Percentiles rank a stretch among this genome's conserved stretches.
Conservation (phyloP, 2,888 invertebrate genomes). For the Cenopis cana region DNA sequence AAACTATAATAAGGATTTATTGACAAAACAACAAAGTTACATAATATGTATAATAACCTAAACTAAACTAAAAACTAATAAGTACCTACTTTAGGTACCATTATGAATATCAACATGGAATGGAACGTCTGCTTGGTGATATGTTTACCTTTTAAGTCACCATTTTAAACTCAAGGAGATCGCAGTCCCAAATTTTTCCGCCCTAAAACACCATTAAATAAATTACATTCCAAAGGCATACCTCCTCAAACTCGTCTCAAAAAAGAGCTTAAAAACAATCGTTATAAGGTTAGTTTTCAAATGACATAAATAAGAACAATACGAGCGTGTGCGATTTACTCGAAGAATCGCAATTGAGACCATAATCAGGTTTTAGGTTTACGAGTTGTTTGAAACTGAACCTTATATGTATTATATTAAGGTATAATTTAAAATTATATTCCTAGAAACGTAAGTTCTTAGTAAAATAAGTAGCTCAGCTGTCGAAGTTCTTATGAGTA, state of each 20-base stretch:
- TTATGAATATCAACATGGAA: no score
- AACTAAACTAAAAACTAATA: no score
- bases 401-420: neutral
- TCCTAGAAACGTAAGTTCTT: neutral
- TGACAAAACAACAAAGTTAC: no score
- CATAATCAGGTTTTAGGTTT: neutral
- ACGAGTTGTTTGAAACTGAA: neutral
- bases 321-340: neutral
- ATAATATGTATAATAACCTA: no score
- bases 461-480: neutral
- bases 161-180: neutral
- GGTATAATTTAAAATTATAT: neutral
- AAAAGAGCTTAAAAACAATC: neutral
- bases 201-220: neutral
- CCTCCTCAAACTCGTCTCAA: no score
- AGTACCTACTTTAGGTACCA: no score
- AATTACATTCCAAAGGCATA: neutral
- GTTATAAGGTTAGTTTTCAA: neutral
- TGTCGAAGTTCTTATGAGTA: neutral
- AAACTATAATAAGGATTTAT: no score
- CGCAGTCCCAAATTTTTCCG: neutral
- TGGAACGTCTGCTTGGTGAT: no score
- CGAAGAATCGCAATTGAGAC: neutral
- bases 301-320: neutral
- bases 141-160: constrained; percentile 1